phyloP scores from a whole-genome alignment of 2,113 vertebrate genomes.

The Prinia subflava region DNA sequence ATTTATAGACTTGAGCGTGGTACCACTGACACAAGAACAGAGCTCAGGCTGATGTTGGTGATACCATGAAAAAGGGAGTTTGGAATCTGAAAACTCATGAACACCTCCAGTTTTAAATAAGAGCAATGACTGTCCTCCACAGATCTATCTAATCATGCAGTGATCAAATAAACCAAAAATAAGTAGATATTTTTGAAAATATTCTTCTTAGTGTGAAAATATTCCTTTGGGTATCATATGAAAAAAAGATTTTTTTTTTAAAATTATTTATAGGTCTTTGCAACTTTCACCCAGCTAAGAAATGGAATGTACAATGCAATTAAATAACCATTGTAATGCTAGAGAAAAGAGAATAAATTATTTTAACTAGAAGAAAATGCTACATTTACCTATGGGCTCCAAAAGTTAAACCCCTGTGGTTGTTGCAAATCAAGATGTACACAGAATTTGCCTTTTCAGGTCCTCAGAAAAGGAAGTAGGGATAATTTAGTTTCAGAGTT shows the following conservation, averaged over 20 bases:
- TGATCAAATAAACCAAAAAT: not conserved
- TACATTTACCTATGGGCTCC: not conserved
- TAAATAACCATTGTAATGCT: not conserved
- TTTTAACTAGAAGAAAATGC: not conserved
- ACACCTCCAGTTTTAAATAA: not conserved
- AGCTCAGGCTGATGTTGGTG: not conserved
- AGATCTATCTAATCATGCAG: not conserved
- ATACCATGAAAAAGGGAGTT: not conserved
- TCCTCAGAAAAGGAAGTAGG: not conserved
- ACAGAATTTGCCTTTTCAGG: not conserved
- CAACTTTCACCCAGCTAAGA: not conserved
- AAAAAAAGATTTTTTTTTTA: not conserved
- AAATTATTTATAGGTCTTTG: not conserved
- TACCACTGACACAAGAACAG: not conserved
- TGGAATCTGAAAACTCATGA: not conserved
- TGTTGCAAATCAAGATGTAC: not conserved
- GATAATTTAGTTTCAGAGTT: not conserved
- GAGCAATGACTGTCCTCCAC: not conserved
- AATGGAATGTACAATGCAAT: not conserved
- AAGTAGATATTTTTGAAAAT: not conserved
- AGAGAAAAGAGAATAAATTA: not conserved
- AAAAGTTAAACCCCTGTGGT: not conserved
- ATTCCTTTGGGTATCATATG: not conserved
- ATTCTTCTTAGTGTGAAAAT: not conserved
- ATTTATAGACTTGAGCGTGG: not conserved